Conservation (phyloP, 2,888 invertebrate species). For the Teinopalpus imperialis region DNA sequence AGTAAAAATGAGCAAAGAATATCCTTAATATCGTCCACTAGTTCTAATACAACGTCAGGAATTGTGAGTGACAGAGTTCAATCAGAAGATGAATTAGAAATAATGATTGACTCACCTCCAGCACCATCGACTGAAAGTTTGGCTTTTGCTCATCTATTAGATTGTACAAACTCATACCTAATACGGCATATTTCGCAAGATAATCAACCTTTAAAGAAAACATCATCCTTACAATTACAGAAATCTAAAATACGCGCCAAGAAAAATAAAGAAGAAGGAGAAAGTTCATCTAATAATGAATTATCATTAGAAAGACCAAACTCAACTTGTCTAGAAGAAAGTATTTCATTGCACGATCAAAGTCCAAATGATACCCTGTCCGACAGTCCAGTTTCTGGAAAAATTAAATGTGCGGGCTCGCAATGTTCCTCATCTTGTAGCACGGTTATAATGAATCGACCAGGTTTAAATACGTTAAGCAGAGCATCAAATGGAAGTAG, state of each 20-base stretch:
- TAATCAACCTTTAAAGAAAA: constrained; percentile 54
- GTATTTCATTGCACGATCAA: constrained; percentile 62
- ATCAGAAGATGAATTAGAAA: constrained; percentile 96
- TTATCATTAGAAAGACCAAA: constrained; percentile 43
- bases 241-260: constrained; percentile 55
- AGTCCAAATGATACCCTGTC: constrained; percentile 72
- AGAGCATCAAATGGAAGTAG: constrained; percentile 90
- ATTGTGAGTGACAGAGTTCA: constrained; percentile 97
- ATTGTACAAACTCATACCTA: constrained; percentile 79
- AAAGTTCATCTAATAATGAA: constrained; percentile 47
- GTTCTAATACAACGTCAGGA: constrained; percentile 98
- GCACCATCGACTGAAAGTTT: constrained; percentile 94
- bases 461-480: constrained; percentile 76
- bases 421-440: constrained; percentile 94
- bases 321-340: constrained; percentile 53
- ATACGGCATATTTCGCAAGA: constrained; percentile 57
- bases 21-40: constrained; percentile 95
- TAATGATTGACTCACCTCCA: constrained; percentile 91
- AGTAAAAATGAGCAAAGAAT: constrained; percentile 90
- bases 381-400: constrained; percentile 81
- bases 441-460: constrained; percentile 88
- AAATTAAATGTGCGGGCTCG: constrained; percentile 86
- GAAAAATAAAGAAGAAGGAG: constrained; percentile 57
- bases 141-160: constrained; percentile 89
- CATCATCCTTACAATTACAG: constrained; percentile 62